Percentiles rank a stretch among this genome's conserved stretches.
These are phyloP conservation scores for Drosophila tanythrix DNA, from an alignment of 2,888 invertebrate genomes.

Conservation along the genomic window DNA sequence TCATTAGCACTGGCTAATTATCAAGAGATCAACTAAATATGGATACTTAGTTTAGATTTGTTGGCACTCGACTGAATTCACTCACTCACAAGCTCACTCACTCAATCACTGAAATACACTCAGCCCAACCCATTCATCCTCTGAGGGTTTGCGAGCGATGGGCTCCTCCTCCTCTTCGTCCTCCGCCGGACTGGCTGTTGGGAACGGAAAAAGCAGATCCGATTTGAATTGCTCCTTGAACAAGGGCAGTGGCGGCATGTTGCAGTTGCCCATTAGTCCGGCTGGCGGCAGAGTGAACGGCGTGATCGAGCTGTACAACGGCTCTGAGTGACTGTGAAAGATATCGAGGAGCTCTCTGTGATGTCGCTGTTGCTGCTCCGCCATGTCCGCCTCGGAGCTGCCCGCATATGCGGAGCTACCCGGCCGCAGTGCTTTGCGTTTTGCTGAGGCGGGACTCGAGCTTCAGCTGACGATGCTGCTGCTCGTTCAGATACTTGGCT, in stretches of 20 bases:
- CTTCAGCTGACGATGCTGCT: conserved; percentile 69
- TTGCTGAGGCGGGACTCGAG: conserved; percentile 81
- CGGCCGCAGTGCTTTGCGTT: conserved; percentile 60
- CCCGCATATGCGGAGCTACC: conserved; percentile 51
- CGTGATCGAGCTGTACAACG: conserved; percentile 80
- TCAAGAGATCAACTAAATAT: conserved; percentile 21
- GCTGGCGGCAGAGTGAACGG: conserved; percentile 77
- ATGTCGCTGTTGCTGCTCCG: conserved; percentile 73
- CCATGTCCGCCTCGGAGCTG: conserved; percentile 63
- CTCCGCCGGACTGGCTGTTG: conserved; percentile 77
- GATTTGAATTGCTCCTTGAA: conserved; percentile 67
- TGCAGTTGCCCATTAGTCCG: conserved; percentile 48
- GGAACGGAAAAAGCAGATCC: conserved; percentile 53
- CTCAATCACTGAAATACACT: conserved; percentile 28
- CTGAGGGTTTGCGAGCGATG: conserved; percentile 85
- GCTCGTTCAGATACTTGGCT: conserved; percentile 80
- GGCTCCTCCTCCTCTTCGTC: conserved; percentile 88
- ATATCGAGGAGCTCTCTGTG: conserved; percentile 82
- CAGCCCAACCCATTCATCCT: conserved; percentile 59
- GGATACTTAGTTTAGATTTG: conserved; percentile 1
- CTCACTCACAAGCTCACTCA: conserved; percentile 26
- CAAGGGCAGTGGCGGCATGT: conserved; percentile 61
- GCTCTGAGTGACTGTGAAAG: conserved; percentile 83
- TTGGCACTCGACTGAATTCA: conserved; percentile 78
- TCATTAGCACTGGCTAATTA: conserved; percentile 74